phyloP scores from a whole-genome alignment of 2,888 invertebrate species.

The Dryobotodes eremita region DNA sequence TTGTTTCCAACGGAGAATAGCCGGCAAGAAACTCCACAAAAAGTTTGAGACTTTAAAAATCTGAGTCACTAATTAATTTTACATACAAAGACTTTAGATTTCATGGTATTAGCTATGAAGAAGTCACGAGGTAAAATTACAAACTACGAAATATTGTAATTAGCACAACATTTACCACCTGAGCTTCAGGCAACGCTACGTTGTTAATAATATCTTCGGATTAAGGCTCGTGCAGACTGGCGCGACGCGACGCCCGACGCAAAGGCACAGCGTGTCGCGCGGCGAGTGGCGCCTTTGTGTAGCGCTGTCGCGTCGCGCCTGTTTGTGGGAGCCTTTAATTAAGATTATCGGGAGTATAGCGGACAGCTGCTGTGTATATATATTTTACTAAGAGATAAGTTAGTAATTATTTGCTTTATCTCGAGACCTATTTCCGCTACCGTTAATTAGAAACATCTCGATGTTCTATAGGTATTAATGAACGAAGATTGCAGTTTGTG shows the following conservation, averaged over 20 bases:
- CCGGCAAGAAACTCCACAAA: too few species aligned
- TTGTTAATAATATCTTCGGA: constrained; percentile 10
- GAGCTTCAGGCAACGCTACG: not conserved
- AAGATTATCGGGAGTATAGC: constrained; percentile 24
- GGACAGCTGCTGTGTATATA: constrained; percentile 22
- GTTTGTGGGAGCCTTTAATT: not conserved
- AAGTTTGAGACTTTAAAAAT: too few species aligned
- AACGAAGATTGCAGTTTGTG: constrained; percentile 2
- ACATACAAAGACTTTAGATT: not conserved
- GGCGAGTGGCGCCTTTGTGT: too few species aligned
- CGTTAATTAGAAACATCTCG: constrained; percentile 18
- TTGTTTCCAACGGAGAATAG: too few species aligned
- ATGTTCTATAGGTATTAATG: constrained; percentile 18
- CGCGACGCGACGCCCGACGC: too few species aligned
- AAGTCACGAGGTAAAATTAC: not conserved
- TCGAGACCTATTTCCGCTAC: constrained; percentile 3
- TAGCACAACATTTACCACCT: not conserved
- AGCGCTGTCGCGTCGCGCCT: too few species aligned
- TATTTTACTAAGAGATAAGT: constrained; percentile 20
- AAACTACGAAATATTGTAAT: not conserved
- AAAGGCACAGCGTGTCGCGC: too few species aligned
- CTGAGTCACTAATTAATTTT: too few species aligned
- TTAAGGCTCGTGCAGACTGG: too few species aligned
- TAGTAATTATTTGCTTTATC: constrained; percentile 31
- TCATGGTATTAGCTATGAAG: not conserved